Conservation (phyloP, 2,113 vertebrate species). For the Lepisosteus oculatus region DNA sequence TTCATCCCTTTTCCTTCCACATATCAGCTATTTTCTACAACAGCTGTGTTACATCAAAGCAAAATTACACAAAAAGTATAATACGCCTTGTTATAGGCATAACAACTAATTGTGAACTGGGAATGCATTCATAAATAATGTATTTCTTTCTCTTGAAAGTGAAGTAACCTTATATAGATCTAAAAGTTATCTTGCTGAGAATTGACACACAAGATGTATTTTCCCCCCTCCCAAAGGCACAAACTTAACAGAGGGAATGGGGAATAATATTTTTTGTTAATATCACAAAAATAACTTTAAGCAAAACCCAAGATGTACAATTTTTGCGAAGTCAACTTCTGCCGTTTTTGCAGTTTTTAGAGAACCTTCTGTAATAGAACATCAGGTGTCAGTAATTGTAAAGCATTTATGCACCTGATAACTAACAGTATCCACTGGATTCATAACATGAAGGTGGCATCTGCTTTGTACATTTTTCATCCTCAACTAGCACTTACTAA, state of each 20-base stretch:
- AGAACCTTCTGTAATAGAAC: constrained; percentile 25
- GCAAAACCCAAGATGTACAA: too few relatives aligned
- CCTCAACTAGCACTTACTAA: too few relatives aligned
- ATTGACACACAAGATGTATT: constrained; percentile 74
- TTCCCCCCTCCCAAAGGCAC: constrained; percentile 71
- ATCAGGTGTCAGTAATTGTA: constrained; percentile 17
- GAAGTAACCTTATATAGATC: constrained; percentile 75
- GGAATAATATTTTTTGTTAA: constrained; percentile 62
- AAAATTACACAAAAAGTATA: constrained; percentile 61
- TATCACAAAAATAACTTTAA: constrained; percentile 49
- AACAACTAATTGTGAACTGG: constrained; percentile 76
- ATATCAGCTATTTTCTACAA: constrained; percentile 53
- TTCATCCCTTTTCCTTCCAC: constrained; percentile 48
- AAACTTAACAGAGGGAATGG: constrained; percentile 55
- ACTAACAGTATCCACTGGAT: too few relatives aligned
- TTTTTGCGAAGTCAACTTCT: too few relatives aligned
- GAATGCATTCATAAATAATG: constrained; percentile 80
- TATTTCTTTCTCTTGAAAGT: constrained; percentile 72
- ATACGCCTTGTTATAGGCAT: constrained; percentile 29
- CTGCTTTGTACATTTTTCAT: too few relatives aligned
- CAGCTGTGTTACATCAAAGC: constrained; percentile 73
- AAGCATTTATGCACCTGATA: not conserved
- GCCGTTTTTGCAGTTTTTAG: not conserved
- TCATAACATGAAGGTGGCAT: too few relatives aligned
- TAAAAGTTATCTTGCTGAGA: constrained; percentile 73